Evolutionary conservation across 2,113 vertebrate genomes (phyloP).

Genomic region (Ramphastos sulfuratus): DNA sequence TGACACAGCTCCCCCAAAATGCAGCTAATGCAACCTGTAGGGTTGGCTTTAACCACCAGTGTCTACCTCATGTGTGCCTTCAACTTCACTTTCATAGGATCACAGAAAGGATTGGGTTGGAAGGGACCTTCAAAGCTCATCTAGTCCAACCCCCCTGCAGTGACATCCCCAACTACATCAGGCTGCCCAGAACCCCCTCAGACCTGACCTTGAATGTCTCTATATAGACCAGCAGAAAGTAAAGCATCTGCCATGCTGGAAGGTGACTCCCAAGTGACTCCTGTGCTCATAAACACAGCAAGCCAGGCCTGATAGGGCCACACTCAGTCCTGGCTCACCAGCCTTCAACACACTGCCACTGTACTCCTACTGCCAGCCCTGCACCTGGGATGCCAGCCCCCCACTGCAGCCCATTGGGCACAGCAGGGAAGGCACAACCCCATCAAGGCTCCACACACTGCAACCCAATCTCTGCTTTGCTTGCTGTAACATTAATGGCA

Average conservation of each 20-base stretch:
- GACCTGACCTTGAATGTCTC: no score
- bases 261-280: not conserved
- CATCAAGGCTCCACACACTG: rapidly evolving
- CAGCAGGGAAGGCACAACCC: not conserved
- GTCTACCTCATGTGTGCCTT: not conserved
- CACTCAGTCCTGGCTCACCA: not conserved
- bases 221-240: not conserved
- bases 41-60: slow-evolving; percentile 12
- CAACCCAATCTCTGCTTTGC: not conserved
- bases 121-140: not conserved
- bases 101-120: no score
- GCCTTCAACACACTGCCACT: not conserved
- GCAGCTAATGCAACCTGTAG: not conserved
- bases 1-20: not conserved
- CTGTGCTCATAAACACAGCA: not conserved
- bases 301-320: rapidly evolving
- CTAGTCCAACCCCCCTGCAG: no score
- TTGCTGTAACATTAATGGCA: slow-evolving; percentile 11
- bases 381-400: not conserved
- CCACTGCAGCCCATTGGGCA: not conserved
- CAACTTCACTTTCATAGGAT: not conserved
- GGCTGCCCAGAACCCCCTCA: no score
- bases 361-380: not conserved
- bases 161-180: no score
- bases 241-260: not conserved